Percentiles rank a stretch among this genome's conserved stretches.
These are phyloP conservation scores for Torymus aiolomorphi DNA, from an alignment of 2,888 invertebrate genomes.

Conservation along the genomic window DNA sequence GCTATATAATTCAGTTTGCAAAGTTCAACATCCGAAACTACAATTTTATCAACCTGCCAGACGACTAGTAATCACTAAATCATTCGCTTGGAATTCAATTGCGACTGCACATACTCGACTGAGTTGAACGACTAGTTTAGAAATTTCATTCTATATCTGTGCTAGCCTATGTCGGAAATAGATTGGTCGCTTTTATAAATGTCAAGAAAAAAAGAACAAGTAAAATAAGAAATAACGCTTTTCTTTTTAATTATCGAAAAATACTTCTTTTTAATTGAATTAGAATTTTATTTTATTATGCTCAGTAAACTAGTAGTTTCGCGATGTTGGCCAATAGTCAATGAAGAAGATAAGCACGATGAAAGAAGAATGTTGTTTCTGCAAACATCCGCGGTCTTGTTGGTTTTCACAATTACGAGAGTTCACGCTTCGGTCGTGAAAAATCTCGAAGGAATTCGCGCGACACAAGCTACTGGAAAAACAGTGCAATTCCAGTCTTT, in stretches of 20 bases:
- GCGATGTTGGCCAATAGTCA: neutral
- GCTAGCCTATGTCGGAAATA: too few species aligned
- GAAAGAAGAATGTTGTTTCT: conserved; percentile 27
- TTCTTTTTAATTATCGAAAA: too few species aligned
- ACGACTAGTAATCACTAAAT: neutral
- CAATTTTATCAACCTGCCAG: conserved; percentile 12
- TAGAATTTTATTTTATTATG: too few species aligned
- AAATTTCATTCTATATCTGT: conserved; percentile 1
- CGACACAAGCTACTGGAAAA: neutral
- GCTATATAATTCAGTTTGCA: too few species aligned
- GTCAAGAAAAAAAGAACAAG: too few species aligned
- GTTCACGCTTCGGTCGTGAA: conserved; percentile 6
- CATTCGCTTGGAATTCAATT: neutral
- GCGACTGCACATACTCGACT: neutral
- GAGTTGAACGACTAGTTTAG: neutral
- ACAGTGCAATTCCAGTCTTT: neutral
- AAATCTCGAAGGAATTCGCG: conserved; percentile 16
- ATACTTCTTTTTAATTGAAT: too few species aligned
- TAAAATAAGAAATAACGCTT: too few species aligned
- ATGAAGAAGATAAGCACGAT: conserved; percentile 8
- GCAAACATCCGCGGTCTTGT: conserved; percentile 9
- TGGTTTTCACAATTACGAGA: conserved; percentile 27
- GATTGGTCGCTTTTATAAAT: too few species aligned
- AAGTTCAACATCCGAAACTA: neutral
- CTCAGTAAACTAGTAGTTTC: too few species aligned